Percentiles rank a stretch among this genome's conserved stretches.
Evolutionary conservation across 2,888 invertebrate species (phyloP).

Genomic region (Caenorhabditis angaria): DNA sequence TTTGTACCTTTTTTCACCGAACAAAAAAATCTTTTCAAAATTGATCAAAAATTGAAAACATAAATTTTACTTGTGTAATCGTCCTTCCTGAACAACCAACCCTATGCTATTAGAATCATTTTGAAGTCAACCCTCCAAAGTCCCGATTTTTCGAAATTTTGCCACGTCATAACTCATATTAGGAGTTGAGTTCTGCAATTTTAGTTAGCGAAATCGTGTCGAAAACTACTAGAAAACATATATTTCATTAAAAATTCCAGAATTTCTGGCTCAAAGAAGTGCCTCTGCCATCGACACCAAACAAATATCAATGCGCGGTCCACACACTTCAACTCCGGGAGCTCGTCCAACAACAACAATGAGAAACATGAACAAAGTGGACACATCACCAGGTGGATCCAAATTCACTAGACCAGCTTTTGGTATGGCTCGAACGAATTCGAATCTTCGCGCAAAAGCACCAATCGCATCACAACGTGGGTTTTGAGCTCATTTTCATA

Average conservation of each 20-base stretch:
- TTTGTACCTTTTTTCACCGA: too few relatives aligned
- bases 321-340: background rate
- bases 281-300: conserved; percentile 38
- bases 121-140: too few relatives aligned
- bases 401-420: background rate
- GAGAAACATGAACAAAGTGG: conserved; percentile 15
- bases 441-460: conserved; percentile 20
- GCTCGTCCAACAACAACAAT: background rate
- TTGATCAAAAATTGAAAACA: too few relatives aligned
- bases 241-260: conserved; percentile 9
- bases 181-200: too few relatives aligned
- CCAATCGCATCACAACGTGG: background rate
- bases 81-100: too few relatives aligned
- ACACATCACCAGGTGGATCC: conserved; percentile 37
- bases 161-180: too few relatives aligned
- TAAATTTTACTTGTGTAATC: too few relatives aligned
- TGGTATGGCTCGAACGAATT: conserved; percentile 24
- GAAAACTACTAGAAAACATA: background rate
- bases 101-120: too few relatives aligned
- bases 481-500: background rate
- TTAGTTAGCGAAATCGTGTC: too few relatives aligned
- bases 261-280: conserved; percentile 29
- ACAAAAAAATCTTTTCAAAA: too few relatives aligned
- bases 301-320: background rate
- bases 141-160: too few relatives aligned